Evolutionary conservation across 2,113 vertebrate species (phyloP).

Genomic region (Varanus salvator): DNA sequence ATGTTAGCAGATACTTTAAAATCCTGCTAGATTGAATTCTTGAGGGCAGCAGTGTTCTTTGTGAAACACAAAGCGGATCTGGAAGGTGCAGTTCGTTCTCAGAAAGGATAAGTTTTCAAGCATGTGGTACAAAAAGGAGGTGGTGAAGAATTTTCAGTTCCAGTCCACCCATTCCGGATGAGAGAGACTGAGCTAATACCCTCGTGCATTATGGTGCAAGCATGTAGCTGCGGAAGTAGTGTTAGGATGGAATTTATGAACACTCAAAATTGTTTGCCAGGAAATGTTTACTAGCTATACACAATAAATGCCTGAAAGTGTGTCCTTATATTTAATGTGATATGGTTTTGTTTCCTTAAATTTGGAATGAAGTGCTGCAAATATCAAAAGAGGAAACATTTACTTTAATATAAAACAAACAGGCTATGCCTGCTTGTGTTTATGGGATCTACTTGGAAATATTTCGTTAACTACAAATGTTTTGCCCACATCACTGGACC

Average conservation of each 20-base stretch:
- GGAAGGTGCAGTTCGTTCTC: conserved; percentile 65
- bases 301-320: conserved; percentile 70
- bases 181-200: conserved; percentile 75
- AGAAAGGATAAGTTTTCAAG: conserved; percentile 74
- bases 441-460: conserved; percentile 59
- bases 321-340: conserved; percentile 67
- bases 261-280: conserved; percentile 76
- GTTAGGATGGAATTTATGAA: conserved; percentile 76
- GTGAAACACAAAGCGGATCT: conserved; percentile 67
- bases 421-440: conserved; percentile 53
- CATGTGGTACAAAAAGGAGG: conserved; percentile 73
- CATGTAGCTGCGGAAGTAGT: conserved; percentile 74
- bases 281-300: conserved; percentile 76
- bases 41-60: conserved; percentile 57
- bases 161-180: conserved; percentile 76
- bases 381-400: conserved; percentile 66
- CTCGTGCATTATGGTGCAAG: conserved; percentile 70
- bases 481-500: conserved; percentile 49
- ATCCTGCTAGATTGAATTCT: conserved; percentile 53
- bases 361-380: conserved; percentile 63
- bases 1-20: conserved; percentile 59
- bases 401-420: conserved; percentile 51
- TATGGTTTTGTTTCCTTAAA: conserved; percentile 58
- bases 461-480: conserved; percentile 58
- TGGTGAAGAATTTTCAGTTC: conserved; percentile 72